These are phyloP conservation scores for Ophonus ardosiacus DNA, from an alignment of 2,888 invertebrate species.

Conservation along the genomic window DNA sequence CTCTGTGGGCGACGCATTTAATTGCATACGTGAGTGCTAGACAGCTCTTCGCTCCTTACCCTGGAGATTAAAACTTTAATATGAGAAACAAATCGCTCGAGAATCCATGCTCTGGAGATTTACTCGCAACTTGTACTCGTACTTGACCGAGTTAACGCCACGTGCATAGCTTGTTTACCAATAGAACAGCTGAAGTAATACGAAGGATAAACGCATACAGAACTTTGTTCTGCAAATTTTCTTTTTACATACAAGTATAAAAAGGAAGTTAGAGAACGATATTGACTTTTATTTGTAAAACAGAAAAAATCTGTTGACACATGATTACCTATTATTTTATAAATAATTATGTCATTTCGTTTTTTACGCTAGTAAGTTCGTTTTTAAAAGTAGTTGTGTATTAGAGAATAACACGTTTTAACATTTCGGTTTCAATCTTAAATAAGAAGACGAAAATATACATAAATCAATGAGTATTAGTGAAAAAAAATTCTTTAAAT, in stretches of 20 bases:
- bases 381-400: no score
- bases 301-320: no score
- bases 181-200: neutral
- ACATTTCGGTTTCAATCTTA: no score
- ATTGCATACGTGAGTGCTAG: constrained; percentile 5
- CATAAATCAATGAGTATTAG: no score
- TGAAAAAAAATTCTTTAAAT: no score
- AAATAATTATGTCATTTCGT: no score
- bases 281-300: no score
- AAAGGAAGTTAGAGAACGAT: no score
- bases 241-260: neutral
- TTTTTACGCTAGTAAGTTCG: no score
- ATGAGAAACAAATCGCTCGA: constrained; percentile 13
- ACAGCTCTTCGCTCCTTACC: neutral
- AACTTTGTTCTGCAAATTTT: neutral
- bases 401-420: no score
- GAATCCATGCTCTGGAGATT: neutral
- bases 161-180: neutral
- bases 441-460: no score
- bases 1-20: neutral
- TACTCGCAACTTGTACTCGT: neutral
- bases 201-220: neutral
- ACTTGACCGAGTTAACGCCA: neutral
- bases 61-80: constrained; percentile 1
- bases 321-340: no score